Conservation (phyloP, 2,113 vertebrate species). For the Petrocephalus microphthalmus region DNA sequence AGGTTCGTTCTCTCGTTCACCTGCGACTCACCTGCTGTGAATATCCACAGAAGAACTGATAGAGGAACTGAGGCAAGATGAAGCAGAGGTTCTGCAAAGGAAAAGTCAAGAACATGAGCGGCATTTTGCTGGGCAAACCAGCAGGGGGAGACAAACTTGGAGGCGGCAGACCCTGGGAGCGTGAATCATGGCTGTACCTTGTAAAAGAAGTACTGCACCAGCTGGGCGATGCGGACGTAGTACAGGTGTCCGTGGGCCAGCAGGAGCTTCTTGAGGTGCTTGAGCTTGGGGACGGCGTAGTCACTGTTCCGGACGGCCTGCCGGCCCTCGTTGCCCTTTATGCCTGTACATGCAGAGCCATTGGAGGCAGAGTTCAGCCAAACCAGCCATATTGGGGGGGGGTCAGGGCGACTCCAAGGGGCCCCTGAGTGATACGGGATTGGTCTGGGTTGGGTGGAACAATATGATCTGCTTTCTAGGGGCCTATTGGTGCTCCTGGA, state of each 20-base stretch:
- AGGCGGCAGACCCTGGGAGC: too few species aligned
- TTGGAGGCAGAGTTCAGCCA: not conserved
- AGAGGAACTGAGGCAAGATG: slow-evolving; percentile 98
- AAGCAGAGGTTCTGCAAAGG: slow-evolving; percentile 88
- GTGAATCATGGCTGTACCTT: slow-evolving; percentile 69
- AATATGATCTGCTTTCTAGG: not conserved
- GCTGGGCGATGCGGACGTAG: slow-evolving; percentile 93
- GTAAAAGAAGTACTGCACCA: slow-evolving; percentile 99
- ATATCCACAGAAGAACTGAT: slow-evolving; percentile 98
- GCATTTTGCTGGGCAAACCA: not conserved
- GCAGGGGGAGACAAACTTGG: not conserved
- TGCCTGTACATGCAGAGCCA: slow-evolving; percentile 58
- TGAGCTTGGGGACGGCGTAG: slow-evolving; percentile 94
- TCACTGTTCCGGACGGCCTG: slow-evolving; percentile 96
- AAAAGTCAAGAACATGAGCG: slow-evolving; percentile 28
- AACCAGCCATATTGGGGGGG: not conserved
- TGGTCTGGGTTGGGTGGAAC: not conserved
- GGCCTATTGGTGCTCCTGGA: not conserved
- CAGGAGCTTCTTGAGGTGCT: slow-evolving; percentile 86
- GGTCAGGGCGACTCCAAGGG: not conserved
- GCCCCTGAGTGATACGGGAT: not conserved
- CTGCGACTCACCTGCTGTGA: slow-evolving; percentile 83
- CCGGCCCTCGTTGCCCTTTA: slow-evolving; percentile 94
- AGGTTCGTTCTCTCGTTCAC: not conserved
- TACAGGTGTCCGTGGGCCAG: slow-evolving; percentile 95